phyloP scores from a whole-genome alignment of 2,113 vertebrate genomes.

The Ondatra zibethicus region DNA sequence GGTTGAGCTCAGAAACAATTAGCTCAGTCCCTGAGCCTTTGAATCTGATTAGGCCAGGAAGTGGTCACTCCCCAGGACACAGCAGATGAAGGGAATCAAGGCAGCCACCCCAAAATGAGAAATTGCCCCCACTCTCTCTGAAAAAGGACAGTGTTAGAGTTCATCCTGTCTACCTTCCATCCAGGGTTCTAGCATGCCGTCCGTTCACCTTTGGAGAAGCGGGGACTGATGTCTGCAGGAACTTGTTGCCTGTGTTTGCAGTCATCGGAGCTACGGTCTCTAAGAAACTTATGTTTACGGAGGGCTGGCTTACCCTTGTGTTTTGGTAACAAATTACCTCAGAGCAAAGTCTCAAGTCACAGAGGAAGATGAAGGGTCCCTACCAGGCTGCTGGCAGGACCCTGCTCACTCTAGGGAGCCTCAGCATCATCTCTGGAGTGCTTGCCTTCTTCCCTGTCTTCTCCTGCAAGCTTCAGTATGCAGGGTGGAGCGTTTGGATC shows the following conservation, averaged over 20 bases:
- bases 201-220: slow-evolving; percentile 37
- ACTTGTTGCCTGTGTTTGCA: slow-evolving; percentile 78
- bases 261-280: slow-evolving; percentile 85
- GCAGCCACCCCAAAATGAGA: slow-evolving; percentile 12
- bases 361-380: slow-evolving; percentile 64
- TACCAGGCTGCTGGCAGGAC: slow-evolving; percentile 67
- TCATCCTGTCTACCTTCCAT: slow-evolving; percentile 33
- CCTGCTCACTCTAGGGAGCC: slow-evolving; percentile 72
- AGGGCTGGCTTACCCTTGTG: slow-evolving; percentile 58
- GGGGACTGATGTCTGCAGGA: slow-evolving; percentile 73
- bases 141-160: neutral
- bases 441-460: slow-evolving; percentile 81
- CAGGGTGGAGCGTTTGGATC: slow-evolving; percentile 80
- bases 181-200: slow-evolving; percentile 26
- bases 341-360: slow-evolving; percentile 51
- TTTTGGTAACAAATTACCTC: slow-evolving; percentile 73
- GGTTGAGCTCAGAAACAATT: slow-evolving; percentile 65
- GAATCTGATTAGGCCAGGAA: slow-evolving; percentile 64
- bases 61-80: slow-evolving; percentile 58
- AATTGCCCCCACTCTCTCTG: neutral
- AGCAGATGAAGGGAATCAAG: slow-evolving; percentile 44
- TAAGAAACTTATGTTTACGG: slow-evolving; percentile 85
- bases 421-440: slow-evolving; percentile 76
- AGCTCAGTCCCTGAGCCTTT: slow-evolving; percentile 70
- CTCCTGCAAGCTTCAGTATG: slow-evolving; percentile 76